These are phyloP conservation scores for Rhogogaster chlorosoma DNA, from an alignment of 2,888 invertebrate species.

Conservation along the genomic window DNA sequence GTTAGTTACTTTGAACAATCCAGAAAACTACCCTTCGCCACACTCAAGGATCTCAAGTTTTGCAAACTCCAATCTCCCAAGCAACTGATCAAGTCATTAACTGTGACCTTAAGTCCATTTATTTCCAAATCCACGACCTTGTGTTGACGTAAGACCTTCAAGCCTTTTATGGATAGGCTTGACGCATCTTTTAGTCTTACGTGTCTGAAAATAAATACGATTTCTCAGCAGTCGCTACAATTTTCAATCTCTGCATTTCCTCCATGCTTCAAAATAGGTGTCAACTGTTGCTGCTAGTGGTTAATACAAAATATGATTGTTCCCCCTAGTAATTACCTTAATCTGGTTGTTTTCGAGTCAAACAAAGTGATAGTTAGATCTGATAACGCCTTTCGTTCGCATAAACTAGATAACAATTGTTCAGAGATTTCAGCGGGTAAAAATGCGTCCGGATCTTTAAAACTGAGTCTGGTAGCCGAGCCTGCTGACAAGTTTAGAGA, in stretches of 20 bases:
- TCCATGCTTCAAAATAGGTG: not conserved
- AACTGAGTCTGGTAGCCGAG: conserved; percentile 72
- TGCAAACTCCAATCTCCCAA: conserved; percentile 84
- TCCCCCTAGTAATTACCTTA: conserved; percentile 76
- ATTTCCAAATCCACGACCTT: conserved; percentile 83
- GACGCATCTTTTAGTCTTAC: conserved; percentile 82
- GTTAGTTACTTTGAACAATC: conserved; percentile 79
- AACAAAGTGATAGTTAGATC: conserved; percentile 83
- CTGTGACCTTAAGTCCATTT: conserved; percentile 80
- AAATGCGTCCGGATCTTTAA: conserved; percentile 80
- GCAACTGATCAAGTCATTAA: conserved; percentile 83
- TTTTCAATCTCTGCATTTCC: conserved; percentile 17
- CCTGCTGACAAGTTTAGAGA: conserved; percentile 55
- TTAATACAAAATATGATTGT: conserved; percentile 16
- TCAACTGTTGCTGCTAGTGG: not conserved
- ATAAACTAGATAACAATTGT: conserved; percentile 80
- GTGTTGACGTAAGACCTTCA: conserved; percentile 82
- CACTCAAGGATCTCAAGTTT: conserved; percentile 82
- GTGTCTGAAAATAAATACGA: conserved; percentile 72
- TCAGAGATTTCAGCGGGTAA: conserved; percentile 82
- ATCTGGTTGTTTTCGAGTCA: conserved; percentile 81
- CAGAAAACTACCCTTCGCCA: conserved; percentile 82
- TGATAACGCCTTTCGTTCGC: conserved; percentile 81
- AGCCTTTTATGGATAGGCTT: conserved; percentile 81
- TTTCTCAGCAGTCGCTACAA: not conserved